Evolutionary conservation across 2,888 invertebrate species (phyloP).

Genomic region (Cephus runcator): DNA sequence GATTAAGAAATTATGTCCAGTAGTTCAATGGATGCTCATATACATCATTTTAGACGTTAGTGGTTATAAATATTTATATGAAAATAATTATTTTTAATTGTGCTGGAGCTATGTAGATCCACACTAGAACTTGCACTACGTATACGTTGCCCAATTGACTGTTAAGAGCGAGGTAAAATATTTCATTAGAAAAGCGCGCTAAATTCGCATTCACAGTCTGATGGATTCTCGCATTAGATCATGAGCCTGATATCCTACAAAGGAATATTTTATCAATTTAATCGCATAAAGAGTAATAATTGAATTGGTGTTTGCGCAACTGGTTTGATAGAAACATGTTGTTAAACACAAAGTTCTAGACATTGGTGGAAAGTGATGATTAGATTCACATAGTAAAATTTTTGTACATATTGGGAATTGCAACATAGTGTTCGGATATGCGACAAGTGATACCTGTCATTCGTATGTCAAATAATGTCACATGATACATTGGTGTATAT

Average conservation of each 20-base stretch:
- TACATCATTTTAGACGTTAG: background rate
- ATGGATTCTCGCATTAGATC: background rate
- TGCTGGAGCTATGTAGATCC: background rate
- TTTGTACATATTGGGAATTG: background rate
- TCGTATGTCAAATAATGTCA: background rate
- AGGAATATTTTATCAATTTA: background rate
- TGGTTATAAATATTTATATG: slow-evolving; percentile 3
- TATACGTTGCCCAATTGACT: background rate
- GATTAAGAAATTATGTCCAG: slow-evolving; percentile 4
- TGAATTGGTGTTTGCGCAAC: background rate
- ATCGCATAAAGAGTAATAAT: background rate
- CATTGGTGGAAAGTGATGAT: background rate
- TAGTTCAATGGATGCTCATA: slow-evolving; percentile 4
- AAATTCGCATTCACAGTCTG: background rate
- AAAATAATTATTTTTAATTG: slow-evolving; percentile 1
- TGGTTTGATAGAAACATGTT: background rate
- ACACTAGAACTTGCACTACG: background rate
- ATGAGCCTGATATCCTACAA: background rate
- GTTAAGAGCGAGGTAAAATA: background rate
- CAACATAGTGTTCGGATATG: background rate
- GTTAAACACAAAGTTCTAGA: background rate
- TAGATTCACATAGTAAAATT: background rate
- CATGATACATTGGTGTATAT: background rate
- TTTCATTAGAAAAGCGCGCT: background rate
- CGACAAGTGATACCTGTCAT: background rate